Conservation (phyloP, 2,113 vertebrate species). For the Canis aureus region DNA sequence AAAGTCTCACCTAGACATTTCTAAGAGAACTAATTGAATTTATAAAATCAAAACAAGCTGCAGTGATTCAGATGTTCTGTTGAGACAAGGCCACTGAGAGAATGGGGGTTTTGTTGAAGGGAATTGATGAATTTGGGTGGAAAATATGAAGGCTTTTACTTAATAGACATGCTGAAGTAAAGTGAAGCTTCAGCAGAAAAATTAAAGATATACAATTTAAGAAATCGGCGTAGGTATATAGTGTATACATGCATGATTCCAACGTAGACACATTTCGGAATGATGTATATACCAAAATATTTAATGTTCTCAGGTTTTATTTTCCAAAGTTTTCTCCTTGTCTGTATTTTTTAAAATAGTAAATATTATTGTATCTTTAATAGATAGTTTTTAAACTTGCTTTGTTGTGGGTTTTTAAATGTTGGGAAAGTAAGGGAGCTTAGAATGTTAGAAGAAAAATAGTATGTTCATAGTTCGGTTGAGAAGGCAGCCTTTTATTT, state of each 20-base stretch:
- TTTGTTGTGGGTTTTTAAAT: background rate
- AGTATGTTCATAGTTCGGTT: constrained; percentile 6
- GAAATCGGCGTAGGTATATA: background rate
- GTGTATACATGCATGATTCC: background rate
- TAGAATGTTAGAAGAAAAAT: constrained; percentile 2
- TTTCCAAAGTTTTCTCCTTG: background rate
- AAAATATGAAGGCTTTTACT: constrained; percentile 28
- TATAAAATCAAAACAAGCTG: background rate
- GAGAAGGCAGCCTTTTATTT: constrained; percentile 9
- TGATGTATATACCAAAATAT: background rate
- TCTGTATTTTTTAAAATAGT: background rate
- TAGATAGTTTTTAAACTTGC: background rate
- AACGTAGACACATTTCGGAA: background rate
- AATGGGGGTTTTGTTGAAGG: background rate
- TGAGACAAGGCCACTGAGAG: background rate
- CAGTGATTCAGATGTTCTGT: background rate
- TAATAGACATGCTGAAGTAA: background rate
- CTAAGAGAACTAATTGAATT: background rate
- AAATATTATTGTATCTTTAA: background rate
- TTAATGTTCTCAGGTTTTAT: background rate
- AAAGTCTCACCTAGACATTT: background rate
- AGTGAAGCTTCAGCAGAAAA: constrained; percentile 9
- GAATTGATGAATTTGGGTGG: background rate
- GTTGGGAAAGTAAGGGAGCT: background rate
- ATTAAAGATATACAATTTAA: background rate